Percentiles rank a stretch among this genome's conserved stretches.
Conservation (phyloP, 2,888 invertebrate genomes). For the Pemphredon lugubris region DNA sequence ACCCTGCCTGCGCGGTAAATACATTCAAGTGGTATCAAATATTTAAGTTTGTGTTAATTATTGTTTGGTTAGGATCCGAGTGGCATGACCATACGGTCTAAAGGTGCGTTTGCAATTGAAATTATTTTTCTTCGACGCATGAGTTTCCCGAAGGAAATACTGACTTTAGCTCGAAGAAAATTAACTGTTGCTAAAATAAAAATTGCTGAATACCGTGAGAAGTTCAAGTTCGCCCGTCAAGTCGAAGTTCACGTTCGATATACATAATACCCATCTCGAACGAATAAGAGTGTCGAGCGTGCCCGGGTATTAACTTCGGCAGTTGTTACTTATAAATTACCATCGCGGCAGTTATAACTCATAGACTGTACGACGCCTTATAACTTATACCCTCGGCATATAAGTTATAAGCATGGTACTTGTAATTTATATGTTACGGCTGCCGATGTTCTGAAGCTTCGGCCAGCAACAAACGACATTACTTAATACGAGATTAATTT, state of each 20-base stretch:
- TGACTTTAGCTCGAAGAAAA: no score
- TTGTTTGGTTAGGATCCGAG: no score
- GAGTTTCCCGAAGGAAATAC: background rate
- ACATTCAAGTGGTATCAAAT: no score
- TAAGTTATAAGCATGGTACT: conserved; percentile 46
- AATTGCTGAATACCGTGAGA: conserved; percentile 13
- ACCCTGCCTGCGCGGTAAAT: no score
- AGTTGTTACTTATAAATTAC: conserved; percentile 64
- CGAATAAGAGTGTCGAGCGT: conserved; percentile 22
- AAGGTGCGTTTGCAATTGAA: background rate
- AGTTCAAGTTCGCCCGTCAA: background rate
- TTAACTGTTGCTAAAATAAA: no score
- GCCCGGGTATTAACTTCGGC: conserved; percentile 55
- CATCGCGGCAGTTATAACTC: conserved; percentile 56
- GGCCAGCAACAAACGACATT: conserved; percentile 32
- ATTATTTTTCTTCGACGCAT: no score
- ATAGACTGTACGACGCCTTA: conserved; percentile 55
- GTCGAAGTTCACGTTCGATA: conserved; percentile 47
- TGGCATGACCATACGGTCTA: no score
- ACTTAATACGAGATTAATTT: conserved; percentile 41
- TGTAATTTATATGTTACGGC: conserved; percentile 56
- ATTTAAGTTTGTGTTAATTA: no score
- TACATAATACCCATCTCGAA: conserved; percentile 22
- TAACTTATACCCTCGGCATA: conserved; percentile 51
- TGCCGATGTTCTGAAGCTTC: conserved; percentile 46